Evolutionary conservation across 2,113 vertebrate species (phyloP), one percentile per base, ranked within the genome.

Genomic region (Zootoca vivipara): DNA sequence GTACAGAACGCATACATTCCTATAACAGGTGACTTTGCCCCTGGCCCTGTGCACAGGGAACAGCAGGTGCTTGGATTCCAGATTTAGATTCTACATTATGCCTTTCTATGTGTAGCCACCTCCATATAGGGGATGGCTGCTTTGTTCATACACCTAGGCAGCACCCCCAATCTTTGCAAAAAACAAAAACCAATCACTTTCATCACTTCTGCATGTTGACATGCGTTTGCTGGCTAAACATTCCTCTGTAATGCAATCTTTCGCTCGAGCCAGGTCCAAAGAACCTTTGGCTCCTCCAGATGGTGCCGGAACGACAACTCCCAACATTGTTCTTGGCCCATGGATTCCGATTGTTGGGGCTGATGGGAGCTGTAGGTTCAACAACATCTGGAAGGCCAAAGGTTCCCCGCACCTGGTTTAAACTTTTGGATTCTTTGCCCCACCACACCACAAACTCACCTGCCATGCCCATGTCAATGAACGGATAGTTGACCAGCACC

Each of bases 401-500:
- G 46, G 9, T 0, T 46, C 46, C 46, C 46, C 2, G 0, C 46
- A 52, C 46, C 46, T 12, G 46, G 46, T 52, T 52, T 52, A 52
- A 52, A 52, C 10, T 52, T 52, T 52, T 52, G 2, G 46, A 10
- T 52, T 52, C 46, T 52, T 52, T 52, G 46, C 9, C 9, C 46
- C 10, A 5, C 1, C 52, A 42, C 13, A 62, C 56, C 24, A 40
- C 20, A 22, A 15, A 91, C 95, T 96, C 90, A 98, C 98, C 98
- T 89, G 96, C 91, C 91, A 98, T 96, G 82, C 98, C 97, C 97
- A 98, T 97, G 82, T 98, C 98, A 1, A 98, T 98, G 93, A 98
- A 98, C n/a, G 98, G 98, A 88, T 98, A 99, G 95, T 99, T 99
- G 91, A 99, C 98, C 94, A 99, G 96, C 91, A 99, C 98, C 96